Evolutionary conservation across 2,113 vertebrate species (phyloP).

Genomic region (Corythornis vintsioides): DNA sequence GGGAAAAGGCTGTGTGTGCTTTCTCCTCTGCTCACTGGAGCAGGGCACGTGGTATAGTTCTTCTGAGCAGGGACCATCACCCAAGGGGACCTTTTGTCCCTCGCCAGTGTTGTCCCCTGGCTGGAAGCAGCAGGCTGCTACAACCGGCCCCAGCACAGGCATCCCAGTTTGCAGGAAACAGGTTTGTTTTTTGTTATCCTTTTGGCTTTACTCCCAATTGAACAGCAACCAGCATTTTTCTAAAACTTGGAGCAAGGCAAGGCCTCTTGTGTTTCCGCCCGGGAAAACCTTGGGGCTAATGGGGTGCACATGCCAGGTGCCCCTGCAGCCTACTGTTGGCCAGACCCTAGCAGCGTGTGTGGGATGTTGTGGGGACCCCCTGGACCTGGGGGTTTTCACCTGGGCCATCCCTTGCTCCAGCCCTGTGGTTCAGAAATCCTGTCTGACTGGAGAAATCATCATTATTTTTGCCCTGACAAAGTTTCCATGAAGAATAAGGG

Average conservation of each 20-base stretch:
- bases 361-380: neutral
- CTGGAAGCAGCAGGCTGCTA: conserved; percentile 11
- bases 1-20: neutral
- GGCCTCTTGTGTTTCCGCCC: neutral
- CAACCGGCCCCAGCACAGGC: neutral
- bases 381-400: neutral
- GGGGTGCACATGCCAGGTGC: neutral
- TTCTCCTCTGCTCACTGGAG: neutral
- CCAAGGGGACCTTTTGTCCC: neutral
- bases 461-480: neutral
- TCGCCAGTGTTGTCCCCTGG: neutral
- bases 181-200: conserved; percentile 58
- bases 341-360: neutral
- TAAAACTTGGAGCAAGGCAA: neutral
- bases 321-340: accelerated
- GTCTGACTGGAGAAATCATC: neutral
- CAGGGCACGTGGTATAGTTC: accelerated
- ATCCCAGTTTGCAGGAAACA: conserved; percentile 32
- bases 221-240: conserved; percentile 40
- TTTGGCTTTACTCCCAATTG: conserved; percentile 52
- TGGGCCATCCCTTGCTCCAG: neutral
- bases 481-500: neutral
- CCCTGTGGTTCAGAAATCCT: neutral
- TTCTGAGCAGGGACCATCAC: neutral
- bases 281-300: neutral